phyloP scores from a whole-genome alignment of 2,888 invertebrate species.

The Melinaea menophilus region DNA sequence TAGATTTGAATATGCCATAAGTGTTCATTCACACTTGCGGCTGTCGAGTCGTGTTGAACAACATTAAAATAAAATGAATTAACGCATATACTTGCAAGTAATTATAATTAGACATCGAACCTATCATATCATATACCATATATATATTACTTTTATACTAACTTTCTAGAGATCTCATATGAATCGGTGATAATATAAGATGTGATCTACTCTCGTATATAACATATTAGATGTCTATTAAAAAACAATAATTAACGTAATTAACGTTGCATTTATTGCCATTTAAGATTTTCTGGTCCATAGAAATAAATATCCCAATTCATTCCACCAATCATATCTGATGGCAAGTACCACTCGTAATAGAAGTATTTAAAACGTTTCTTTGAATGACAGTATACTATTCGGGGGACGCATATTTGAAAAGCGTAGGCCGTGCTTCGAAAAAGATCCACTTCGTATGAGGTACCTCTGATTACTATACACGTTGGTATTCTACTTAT shows the following conservation, averaged over 20 bases:
- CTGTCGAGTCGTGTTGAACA: neutral
- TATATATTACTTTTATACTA: too few species aligned
- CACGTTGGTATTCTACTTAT: slow-evolving; percentile 54
- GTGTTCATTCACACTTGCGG: slow-evolving; percentile 22
- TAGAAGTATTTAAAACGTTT: slow-evolving; percentile 45
- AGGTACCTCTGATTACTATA: slow-evolving; percentile 43
- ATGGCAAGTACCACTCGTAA: slow-evolving; percentile 55
- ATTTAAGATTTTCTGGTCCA: slow-evolving; percentile 40
- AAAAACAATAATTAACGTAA: neutral
- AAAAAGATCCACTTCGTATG: slow-evolving; percentile 42
- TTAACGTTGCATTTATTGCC: slow-evolving; percentile 32
- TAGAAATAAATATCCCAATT: slow-evolving; percentile 52
- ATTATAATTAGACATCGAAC: too few species aligned
- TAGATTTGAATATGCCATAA: slow-evolving; percentile 34
- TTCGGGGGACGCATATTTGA: slow-evolving; percentile 56
- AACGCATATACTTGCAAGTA: too few species aligned
- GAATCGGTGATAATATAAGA: too few species aligned
- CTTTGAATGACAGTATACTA: slow-evolving; percentile 45
- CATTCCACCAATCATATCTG: slow-evolving; percentile 40
- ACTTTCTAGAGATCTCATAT: too few species aligned
- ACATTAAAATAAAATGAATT: too few species aligned
- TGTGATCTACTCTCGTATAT: too few species aligned
- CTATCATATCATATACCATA: too few species aligned
- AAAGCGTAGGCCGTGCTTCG: slow-evolving; percentile 49
- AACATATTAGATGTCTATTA: too few species aligned